Base-by-base conservation (phyloP, 2,888 invertebrate genomes). In the Ceramica pisi region DNA sequence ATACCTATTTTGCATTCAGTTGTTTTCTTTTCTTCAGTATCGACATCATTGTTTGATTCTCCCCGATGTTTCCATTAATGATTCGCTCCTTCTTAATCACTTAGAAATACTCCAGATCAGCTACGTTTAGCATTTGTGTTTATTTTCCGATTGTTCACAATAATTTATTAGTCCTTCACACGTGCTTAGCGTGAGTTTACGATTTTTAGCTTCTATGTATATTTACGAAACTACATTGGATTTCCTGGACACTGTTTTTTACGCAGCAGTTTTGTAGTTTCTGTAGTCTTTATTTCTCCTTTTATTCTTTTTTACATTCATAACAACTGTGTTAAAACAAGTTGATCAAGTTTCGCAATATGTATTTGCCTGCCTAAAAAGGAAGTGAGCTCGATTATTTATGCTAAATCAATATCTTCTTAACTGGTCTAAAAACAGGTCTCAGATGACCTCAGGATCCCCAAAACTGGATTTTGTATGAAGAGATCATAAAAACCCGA, bases 91-190 rank as follows among this genome's bases (percentile, higher is more conserved):
- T 53, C 44, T 56, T 77, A 51, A 66, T 81, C 48, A 55, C 14
- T 81, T 70, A 50, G 59, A 71, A 51, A 59, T 38, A 55, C n/a
- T 70, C 71, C 62, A 81, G 71, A 70, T 57, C 31, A 35, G 51
- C 50, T 53, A 14, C 50, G 44, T 65, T 78, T 38, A 59, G 38
- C 46, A 16, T 50, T 63, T 60, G 38, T 66, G 65, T 82, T 71
- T 82, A 51, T 63, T 62, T 81, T 69, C 48, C n/a, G 57, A 50
- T 59, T 66, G 71, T 51, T 53, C 19, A 44, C 61, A 65, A 81
- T 71, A 48, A 60, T 63, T 70, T 77, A 63, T 78, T 21, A 44
- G 48, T 41, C 65, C 53, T 81, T 65, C 55, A 63, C 57, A 41
- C 57, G 69, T 69, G 69, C 9, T 65, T 48, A 46, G 57, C 53